phyloP scores from a whole-genome alignment of 2,113 vertebrate genomes.

The Mellivora capensis region DNA sequence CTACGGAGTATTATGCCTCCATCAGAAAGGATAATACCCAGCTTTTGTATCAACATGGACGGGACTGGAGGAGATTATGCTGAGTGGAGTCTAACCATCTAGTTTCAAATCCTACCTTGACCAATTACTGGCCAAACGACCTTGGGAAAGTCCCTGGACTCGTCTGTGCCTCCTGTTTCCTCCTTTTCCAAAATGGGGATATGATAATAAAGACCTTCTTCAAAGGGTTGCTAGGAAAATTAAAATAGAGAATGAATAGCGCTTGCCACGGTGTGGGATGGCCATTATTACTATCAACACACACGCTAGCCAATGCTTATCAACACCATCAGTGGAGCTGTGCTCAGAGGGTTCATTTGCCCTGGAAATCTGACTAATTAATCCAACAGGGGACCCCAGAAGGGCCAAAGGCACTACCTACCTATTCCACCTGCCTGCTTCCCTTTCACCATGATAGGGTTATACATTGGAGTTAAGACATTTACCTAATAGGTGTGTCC shows the following conservation, averaged over 20 bases:
- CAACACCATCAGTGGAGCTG: background rate
- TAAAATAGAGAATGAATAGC: background rate
- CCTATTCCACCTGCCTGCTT: background rate
- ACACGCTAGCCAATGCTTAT: background rate
- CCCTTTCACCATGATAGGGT: background rate
- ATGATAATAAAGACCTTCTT: background rate
- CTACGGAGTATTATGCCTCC: too few species aligned
- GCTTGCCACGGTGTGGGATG: background rate
- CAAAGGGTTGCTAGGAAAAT: background rate
- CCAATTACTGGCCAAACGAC: background rate
- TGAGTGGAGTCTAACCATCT: background rate
- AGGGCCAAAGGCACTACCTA: background rate
- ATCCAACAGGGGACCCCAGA: background rate
- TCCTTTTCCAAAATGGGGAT: background rate
- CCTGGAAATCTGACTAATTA: background rate
- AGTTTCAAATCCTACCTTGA: background rate
- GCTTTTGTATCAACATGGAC: too few species aligned
- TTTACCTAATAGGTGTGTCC: background rate
- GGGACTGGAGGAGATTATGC: too few species aligned
- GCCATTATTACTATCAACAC: background rate
- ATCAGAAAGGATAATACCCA: too few species aligned
- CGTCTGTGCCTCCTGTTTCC: background rate
- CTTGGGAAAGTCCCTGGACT: background rate
- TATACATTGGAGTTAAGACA: background rate
- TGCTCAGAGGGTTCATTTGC: background rate